Percentiles rank a stretch among this genome's conserved stretches.
phyloP scores from a whole-genome alignment of 1,140 invertebrate genomes.

The Ganaspis sp. region DNA sequence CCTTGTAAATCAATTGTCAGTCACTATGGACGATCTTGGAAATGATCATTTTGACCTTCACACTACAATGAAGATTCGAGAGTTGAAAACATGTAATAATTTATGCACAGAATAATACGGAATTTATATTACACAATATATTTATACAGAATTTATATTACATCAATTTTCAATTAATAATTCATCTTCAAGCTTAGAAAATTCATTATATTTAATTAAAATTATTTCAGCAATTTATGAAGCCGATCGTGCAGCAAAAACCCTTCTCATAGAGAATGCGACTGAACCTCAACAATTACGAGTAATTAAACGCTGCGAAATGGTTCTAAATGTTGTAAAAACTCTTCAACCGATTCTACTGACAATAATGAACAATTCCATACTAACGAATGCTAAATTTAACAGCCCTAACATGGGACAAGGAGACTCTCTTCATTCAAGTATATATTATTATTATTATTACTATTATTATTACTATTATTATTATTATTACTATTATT shows the following conservation, averaged over 20 bases:
- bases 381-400: conserved; percentile 53
- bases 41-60: conserved; percentile 67
- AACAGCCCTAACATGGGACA: conserved; percentile 53
- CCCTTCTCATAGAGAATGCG: conserved; percentile 61
- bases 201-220: conserved; percentile 20
- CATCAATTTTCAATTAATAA: neutral
- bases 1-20: conserved; percentile 66
- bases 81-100: conserved; percentile 70
- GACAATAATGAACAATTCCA: conserved; percentile 67
- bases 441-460: conserved; percentile 35
- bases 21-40: conserved; percentile 70
- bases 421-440: conserved; percentile 52
- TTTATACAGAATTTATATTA: no score
- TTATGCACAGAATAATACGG: neutral
- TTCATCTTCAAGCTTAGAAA: no score
- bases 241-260: conserved; percentile 66
- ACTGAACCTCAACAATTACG: conserved; percentile 70
- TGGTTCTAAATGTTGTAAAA: conserved; percentile 70
- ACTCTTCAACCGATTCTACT: conserved; percentile 67
- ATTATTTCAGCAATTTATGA: conserved; percentile 68
- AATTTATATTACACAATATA: no score
- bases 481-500: no score
- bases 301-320: conserved; percentile 73
- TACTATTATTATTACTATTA: no score
- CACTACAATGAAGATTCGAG: conserved; percentile 68